A percentile compares a stretch with the other conserved stretches of the same genome.
Evolutionary conservation across 2,113 vertebrate genomes (phyloP).

Genomic region (Sprattus sprattus): DNA sequence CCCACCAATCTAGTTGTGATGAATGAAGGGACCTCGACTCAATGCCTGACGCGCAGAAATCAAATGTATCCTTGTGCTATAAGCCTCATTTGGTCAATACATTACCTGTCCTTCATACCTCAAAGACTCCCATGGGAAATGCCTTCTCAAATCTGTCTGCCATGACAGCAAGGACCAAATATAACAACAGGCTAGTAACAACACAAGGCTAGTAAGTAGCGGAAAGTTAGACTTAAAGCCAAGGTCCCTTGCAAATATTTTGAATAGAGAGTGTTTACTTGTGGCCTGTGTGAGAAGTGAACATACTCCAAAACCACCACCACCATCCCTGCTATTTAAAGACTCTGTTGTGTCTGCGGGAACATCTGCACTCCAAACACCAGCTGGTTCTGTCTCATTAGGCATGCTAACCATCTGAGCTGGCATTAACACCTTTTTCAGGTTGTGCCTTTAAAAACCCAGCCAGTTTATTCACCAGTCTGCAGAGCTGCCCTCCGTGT

Average conservation of each 20-base stretch:
- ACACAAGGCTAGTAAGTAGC: not conserved
- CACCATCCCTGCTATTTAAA: not conserved
- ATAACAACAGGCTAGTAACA: not conserved
- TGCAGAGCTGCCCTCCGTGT: not conserved
- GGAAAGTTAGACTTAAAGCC: not conserved
- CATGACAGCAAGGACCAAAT: not conserved
- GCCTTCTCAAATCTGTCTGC: not conserved
- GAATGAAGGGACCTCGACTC: conserved; percentile 12
- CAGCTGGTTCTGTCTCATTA: not conserved
- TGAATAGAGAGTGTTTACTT: not conserved
- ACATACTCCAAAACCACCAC: not conserved
- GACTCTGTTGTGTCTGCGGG: not conserved
- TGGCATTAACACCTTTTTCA: not conserved
- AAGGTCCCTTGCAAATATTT: not conserved
- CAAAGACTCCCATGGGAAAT: not conserved
- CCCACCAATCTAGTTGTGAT: not conserved
- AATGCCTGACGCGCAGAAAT: conserved; percentile 7
- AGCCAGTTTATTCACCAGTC: not conserved
- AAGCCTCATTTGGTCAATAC: not conserved
- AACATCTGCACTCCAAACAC: not conserved
- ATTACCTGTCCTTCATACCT: not conserved
- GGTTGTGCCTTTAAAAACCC: not conserved
- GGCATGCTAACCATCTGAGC: not conserved
- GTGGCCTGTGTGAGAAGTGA: not conserved
- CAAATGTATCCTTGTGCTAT: not conserved